These are phyloP conservation scores for Camponotus floridanus DNA, from an alignment of 1,140 invertebrate species.

Conservation along the genomic window DNA sequence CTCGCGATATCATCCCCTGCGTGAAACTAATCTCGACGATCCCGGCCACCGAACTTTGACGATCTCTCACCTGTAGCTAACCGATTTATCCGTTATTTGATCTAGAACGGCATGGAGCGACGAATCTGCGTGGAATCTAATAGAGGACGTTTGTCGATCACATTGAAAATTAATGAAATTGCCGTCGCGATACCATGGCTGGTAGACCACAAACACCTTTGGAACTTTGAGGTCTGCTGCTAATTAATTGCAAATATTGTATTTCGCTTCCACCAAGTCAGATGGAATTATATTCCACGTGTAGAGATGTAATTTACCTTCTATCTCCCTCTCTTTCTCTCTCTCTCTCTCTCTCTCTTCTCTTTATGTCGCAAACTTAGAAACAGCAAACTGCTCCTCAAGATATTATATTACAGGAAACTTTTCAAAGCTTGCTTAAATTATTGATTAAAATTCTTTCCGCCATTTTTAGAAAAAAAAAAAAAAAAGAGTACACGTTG, in stretches of 20 bases:
- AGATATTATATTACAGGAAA: background rate
- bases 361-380: conserved; percentile 24
- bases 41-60: conserved; percentile 8
- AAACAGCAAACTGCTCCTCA: conserved; percentile 12
- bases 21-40: conserved; percentile 14
- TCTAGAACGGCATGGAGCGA: background rate
- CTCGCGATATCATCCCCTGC: background rate
- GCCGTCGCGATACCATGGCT: background rate
- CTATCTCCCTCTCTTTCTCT: too few relatives aligned
- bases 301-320: conserved; percentile 15
- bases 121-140: background rate
- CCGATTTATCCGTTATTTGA: conserved; percentile 14
- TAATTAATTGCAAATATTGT: conserved; percentile 55
- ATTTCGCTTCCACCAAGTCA: conserved; percentile 8
- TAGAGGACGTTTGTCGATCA: conserved; percentile 13
- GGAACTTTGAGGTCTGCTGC: background rate
- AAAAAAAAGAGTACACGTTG: background rate
- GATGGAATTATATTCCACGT: background rate
- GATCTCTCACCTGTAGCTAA: background rate
- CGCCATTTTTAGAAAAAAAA: background rate
- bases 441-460: background rate
- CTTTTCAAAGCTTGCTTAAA: background rate
- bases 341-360: too few relatives aligned
- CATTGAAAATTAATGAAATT: conserved; percentile 43
- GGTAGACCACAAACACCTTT: background rate